Evolutionary conservation across 1,140 invertebrate species (phyloP).

Genomic region (Lepidurus couesii): DNA sequence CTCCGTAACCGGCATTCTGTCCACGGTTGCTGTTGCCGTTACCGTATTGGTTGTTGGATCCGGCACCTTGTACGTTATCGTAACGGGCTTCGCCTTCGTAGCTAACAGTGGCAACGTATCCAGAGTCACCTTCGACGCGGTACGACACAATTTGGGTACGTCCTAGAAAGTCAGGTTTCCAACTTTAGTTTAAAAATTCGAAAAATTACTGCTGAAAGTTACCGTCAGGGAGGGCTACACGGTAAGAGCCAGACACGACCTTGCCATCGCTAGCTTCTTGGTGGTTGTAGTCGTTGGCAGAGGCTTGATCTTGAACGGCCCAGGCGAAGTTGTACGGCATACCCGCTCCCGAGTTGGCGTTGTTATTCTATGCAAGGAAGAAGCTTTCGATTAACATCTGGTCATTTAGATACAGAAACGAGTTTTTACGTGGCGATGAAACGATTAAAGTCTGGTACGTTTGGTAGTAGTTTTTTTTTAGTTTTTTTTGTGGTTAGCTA

Average conservation of each 20-base stretch:
- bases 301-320: slow-evolving; percentile 23
- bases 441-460: too few relatives aligned
- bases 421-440: too few relatives aligned
- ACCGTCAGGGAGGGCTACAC: slow-evolving; percentile 18
- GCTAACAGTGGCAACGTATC: slow-evolving; percentile 15
- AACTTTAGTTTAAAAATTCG: not conserved
- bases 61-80: not conserved
- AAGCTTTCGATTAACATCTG: not conserved
- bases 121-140: slow-evolving; percentile 33
- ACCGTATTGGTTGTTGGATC: not conserved
- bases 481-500: too few relatives aligned
- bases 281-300: slow-evolving; percentile 25
- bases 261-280: slow-evolving; percentile 1
- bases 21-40: not conserved
- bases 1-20: not conserved
- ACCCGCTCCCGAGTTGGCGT: not conserved
- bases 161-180: slow-evolving; percentile 34
- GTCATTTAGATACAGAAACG: not conserved
- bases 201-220: not conserved
- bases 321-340: slow-evolving; percentile 26
- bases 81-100: slow-evolving; percentile 22
- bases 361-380: not conserved
- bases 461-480: too few relatives aligned
- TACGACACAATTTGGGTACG: slow-evolving; percentile 39
- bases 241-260: slow-evolving; percentile 13